Evolutionary conservation across 2,113 vertebrate genomes (phyloP), one percentile per base, ranked within the genome.

Genomic region (Pseudopodoces humilis): DNA sequence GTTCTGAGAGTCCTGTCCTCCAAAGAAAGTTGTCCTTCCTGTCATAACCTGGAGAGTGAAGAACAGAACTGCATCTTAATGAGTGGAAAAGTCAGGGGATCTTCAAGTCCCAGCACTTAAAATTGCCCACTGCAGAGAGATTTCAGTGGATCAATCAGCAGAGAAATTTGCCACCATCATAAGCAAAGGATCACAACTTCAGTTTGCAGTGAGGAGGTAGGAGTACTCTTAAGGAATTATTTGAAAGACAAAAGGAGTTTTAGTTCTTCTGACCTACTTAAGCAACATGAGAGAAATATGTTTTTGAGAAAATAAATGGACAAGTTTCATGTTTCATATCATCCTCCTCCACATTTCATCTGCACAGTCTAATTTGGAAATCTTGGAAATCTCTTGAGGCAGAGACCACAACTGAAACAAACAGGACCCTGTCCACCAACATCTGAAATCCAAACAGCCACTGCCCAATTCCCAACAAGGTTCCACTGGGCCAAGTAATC

Each of bases 251-350:
- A 44, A 63, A 50, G 10, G 5, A 30, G 22, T 65, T 88, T 77
- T 39, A 39, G 10, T 62, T 80, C 41, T 39, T 63, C 41, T 65
- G 49, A 58, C 12, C 31, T 77, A 7, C 43, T 63, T 33, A 11
- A 60, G 11, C 11, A 74, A 58, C 8, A 10, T 4, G 31, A 56
- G 16, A 75, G 31, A 52, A 68, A 79, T 1, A 47, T 0, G 0
- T 25, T 25, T 10, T 33, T 12, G 28, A 59, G 55, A 80, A 58
- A 49, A 76, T 15, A 46, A 58, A 33, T 0, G 0, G 28, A 9
- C 7, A 64, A 31, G 1, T 30, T 28, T 9, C 0, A 0, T 6
- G 5, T 47, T 59, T n/a, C 39, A 39, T 58, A 55, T 47, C 44
- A 11, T 50, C 13, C 25, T 63, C 20, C 11, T 67, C 12, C 10